A percentile compares a stretch with the other conserved stretches of the same genome.
Evolutionary conservation across 2,888 invertebrate genomes (phyloP).

Genomic region (Altica lythri): DNA sequence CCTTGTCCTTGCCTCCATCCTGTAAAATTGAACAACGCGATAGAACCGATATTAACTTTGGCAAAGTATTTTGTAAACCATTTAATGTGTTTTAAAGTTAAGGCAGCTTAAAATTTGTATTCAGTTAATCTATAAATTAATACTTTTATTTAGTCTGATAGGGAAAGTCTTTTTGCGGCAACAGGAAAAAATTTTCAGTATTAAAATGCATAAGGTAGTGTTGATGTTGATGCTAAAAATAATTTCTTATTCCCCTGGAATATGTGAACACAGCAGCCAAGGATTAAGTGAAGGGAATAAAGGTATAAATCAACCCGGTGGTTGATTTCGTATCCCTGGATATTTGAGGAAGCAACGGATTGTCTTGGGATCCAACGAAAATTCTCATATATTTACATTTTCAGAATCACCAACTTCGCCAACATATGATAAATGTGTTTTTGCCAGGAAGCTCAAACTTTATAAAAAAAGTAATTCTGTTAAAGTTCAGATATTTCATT

Average conservation of each 20-base stretch:
- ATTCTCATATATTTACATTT: conserved; percentile 44
- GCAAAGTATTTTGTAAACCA: too few relatives aligned
- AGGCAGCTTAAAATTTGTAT: too few relatives aligned
- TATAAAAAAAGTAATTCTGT: conserved; percentile 26
- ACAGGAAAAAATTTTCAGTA: too few relatives aligned
- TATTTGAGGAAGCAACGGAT: conserved; percentile 33
- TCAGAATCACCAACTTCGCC: conserved; percentile 38
- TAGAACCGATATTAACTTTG: too few relatives aligned
- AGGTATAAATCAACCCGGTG: conserved; percentile 32
- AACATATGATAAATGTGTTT: conserved; percentile 30
- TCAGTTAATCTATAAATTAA: too few relatives aligned
- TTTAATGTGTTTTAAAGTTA: too few relatives aligned
- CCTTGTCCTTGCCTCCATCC: too few relatives aligned
- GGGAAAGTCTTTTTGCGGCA: too few relatives aligned
- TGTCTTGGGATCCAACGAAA: conserved; percentile 38
- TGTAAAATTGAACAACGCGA: too few relatives aligned
- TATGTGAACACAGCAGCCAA: conserved; percentile 16
- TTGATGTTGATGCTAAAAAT: conserved; percentile 15
- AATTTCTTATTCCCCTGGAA: conserved; percentile 20
- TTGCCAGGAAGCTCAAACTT: conserved; percentile 18
- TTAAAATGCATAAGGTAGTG: too few relatives aligned
- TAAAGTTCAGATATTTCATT: conserved; percentile 28
- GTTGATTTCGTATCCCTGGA: conserved; percentile 33
- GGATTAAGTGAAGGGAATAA: conserved; percentile 22
- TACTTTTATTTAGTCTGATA: too few relatives aligned